A percentile compares a stretch with the other conserved stretches of the same genome.
phyloP scores from a whole-genome alignment of 2,888 invertebrate genomes.

The Cerastis rubricosa region DNA sequence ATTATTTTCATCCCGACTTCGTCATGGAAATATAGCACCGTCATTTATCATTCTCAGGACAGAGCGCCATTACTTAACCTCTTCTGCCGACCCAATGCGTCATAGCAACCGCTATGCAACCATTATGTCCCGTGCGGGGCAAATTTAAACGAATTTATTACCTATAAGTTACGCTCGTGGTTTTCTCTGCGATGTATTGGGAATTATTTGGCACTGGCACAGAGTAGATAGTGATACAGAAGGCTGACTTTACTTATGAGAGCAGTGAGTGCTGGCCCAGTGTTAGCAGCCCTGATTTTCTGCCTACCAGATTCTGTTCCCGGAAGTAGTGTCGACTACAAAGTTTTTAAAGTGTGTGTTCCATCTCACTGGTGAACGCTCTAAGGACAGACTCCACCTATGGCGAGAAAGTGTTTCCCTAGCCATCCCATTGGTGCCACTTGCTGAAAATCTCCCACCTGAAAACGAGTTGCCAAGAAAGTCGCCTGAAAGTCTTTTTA shows the following conservation, averaged over 20 bases:
- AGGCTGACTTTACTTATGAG: not conserved
- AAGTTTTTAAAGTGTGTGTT: too few species aligned
- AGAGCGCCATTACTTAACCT: conserved; percentile 52
- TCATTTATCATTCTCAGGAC: conserved; percentile 49
- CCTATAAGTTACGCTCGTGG: conserved; percentile 27
- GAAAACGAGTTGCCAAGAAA: too few species aligned
- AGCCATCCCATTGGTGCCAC: too few species aligned
- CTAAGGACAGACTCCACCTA: too few species aligned
- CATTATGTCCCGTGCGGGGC: conserved; percentile 21
- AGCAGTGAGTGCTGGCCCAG: not conserved
- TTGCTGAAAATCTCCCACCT: too few species aligned
- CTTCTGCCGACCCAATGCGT: conserved; percentile 34
- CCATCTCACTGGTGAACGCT: too few species aligned
- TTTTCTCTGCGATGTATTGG: conserved; percentile 13
- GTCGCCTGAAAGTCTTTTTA: too few species aligned
- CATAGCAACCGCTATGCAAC: conserved; percentile 52
- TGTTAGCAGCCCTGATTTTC: not conserved
- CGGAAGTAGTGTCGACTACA: too few species aligned
- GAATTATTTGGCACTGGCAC: conserved; percentile 4
- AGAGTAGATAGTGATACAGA: not conserved
- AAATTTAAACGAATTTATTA: conserved; percentile 56
- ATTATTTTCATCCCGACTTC: conserved; percentile 34
- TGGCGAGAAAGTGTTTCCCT: too few species aligned
- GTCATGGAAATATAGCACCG: conserved; percentile 25
- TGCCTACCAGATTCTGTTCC: too few species aligned